phyloP scores from a whole-genome alignment of 1,140 invertebrate species.

The Calosoma granatense region DNA sequence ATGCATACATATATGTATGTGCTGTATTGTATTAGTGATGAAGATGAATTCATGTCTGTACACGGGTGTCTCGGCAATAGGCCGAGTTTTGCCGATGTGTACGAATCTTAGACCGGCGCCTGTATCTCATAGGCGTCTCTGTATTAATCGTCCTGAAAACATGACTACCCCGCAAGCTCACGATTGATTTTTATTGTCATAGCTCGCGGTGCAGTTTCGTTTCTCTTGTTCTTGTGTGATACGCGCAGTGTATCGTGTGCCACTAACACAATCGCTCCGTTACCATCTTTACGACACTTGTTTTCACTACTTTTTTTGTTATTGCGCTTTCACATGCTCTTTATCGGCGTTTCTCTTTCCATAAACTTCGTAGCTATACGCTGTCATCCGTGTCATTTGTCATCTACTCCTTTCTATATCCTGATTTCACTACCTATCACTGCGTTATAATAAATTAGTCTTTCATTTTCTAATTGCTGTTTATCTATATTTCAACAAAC shows the following conservation, averaged over 20 bases:
- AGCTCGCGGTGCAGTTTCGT: neutral
- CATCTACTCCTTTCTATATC: too few species aligned
- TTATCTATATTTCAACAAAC: too few species aligned
- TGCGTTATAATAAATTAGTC: too few species aligned
- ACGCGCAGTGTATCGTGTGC: too few species aligned
- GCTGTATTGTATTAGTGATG: too few species aligned
- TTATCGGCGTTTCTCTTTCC: neutral
- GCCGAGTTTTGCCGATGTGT: neutral
- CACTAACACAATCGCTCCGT: neutral
- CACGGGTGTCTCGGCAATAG: neutral
- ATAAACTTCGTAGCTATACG: too few species aligned
- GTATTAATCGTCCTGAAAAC: constrained; percentile 9
- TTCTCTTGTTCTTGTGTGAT: neutral
- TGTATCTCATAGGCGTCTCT: constrained; percentile 1
- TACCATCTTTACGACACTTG: neutral
- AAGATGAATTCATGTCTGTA: too few species aligned
- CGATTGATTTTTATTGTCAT: constrained; percentile 9
- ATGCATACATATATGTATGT: too few species aligned
- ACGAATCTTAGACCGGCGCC: neutral
- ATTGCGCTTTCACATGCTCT: neutral
- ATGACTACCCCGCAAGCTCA: neutral
- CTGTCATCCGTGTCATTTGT: too few species aligned
- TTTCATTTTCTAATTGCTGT: too few species aligned
- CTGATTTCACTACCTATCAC: too few species aligned
- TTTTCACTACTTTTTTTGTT: neutral